Evolutionary conservation across 2,113 vertebrate genomes (phyloP).

Genomic region (Heterotis niloticus): DNA sequence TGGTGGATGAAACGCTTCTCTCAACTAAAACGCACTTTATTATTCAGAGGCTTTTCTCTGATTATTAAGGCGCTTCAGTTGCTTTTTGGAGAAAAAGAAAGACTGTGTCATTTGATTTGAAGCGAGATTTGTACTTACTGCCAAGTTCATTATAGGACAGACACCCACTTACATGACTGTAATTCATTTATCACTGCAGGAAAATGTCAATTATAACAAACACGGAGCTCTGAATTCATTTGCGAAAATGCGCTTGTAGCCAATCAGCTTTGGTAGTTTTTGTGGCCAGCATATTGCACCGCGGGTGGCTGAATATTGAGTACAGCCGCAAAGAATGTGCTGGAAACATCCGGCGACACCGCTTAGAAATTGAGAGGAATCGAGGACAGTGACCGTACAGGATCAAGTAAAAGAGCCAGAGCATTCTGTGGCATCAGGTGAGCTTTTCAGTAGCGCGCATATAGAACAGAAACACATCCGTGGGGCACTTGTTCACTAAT

Average conservation of each 20-base stretch:
- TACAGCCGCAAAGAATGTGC: neutral
- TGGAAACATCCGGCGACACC: neutral
- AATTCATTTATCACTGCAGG: slow-evolving; percentile 16
- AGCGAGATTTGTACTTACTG: neutral
- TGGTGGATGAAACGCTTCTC: neutral
- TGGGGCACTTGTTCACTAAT: too few species aligned
- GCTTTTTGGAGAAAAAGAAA: neutral
- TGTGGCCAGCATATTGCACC: neutral
- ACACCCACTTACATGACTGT: neutral
- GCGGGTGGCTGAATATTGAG: neutral
- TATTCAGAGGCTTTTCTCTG: neutral
- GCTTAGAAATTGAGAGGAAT: neutral
- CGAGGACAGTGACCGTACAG: too few species aligned
- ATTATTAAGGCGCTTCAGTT: neutral
- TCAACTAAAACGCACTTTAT: neutral
- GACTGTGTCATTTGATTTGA: neutral
- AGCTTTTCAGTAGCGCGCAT: too few species aligned
- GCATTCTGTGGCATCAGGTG: too few species aligned
- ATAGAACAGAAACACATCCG: too few species aligned
- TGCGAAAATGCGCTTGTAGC: slow-evolving; percentile 3
- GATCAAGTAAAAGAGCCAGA: too few species aligned
- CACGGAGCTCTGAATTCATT: slow-evolving; percentile 15
- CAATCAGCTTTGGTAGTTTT: neutral
- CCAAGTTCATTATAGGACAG: neutral
- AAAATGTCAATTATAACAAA: slow-evolving; percentile 21